Base-by-base conservation (phyloP, 2,113 vertebrate species). In the Phoenicopterus ruber region DNA sequence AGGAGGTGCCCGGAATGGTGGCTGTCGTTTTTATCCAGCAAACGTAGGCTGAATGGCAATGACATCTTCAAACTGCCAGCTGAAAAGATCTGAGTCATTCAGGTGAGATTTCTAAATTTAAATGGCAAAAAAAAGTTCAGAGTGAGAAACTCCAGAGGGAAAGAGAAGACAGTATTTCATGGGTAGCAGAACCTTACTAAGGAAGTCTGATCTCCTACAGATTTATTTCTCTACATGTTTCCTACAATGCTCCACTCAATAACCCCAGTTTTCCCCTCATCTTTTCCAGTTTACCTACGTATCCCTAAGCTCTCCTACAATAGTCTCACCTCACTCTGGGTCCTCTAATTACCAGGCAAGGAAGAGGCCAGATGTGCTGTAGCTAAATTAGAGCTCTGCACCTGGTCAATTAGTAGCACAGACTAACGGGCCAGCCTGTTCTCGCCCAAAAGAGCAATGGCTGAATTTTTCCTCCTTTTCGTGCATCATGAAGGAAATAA, bases 41-140 rank as follows among this genome's bases (percentile, higher is more conserved):
- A 82, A 90, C 61, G 21, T 77, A 70, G 40, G 66, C 71, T 93
- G 81, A 66, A 59, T 50, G 74, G 62, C 81, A 94, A 19, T 80
- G 82, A 73, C 42, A 52, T 36, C 66, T 83, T 87, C 58, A 71
- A 50, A 88, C 31, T 73, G 74, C 54, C 62, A 91, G 42, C 44
- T 82, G 84, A 67, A 91, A 94, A 92, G 50, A 84, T 47, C 32
- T 62, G 67, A 96, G 73, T 91, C 58, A 86, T 44, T 74, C 63
- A 63, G 67, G 47, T 91, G 91, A 96, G 87, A 88, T 91, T 91
- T 66, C 31, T 42, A 85, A 85, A 70, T 62, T 85, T 28, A 96
- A 87, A 87, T 49, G 71, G 22, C 6, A 32, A 42, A 58, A 76
- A 84, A 38, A 40, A 58, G 36, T 6, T 69, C 61, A 55, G 50